These are phyloP conservation scores for Acromyrmex echinatior DNA, from an alignment of 1,140 invertebrate genomes.

Conservation along the genomic window DNA sequence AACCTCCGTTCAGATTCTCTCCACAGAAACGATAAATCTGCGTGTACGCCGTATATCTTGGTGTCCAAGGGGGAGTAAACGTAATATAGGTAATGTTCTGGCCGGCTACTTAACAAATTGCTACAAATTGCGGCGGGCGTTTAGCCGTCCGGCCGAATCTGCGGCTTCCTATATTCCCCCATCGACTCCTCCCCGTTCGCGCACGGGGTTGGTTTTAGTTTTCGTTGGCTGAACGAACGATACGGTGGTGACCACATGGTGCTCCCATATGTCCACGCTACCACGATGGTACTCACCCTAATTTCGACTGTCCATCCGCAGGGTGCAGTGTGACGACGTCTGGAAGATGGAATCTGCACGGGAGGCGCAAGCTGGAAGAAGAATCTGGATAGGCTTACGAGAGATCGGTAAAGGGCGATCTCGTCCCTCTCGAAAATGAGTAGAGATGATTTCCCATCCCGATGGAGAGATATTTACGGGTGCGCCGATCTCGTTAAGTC, in stretches of 20 bases:
- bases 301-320: slow-evolving; percentile 74
- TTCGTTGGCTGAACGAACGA: slow-evolving; percentile 61
- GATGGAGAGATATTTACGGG: slow-evolving; percentile 34
- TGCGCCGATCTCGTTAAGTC: slow-evolving; percentile 62
- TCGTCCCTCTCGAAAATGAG: not conserved
- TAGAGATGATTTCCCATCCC: slow-evolving; percentile 17
- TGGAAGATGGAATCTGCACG: slow-evolving; percentile 60
- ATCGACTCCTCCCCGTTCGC: slow-evolving; percentile 16
- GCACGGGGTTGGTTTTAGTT: slow-evolving; percentile 43
- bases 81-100: slow-evolving; percentile 87
- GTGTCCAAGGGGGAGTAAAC: slow-evolving; percentile 74
- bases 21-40: slow-evolving; percentile 82
- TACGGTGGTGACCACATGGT: slow-evolving; percentile 80
- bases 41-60: slow-evolving; percentile 81
- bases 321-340: slow-evolving; percentile 26
- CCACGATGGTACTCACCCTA: slow-evolving; percentile 71
- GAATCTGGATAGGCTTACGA: slow-evolving; percentile 48
- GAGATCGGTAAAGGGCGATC: slow-evolving; percentile 10
- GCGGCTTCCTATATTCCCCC: slow-evolving; percentile 55
- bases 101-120: slow-evolving; percentile 87
- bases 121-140: slow-evolving; percentile 86
- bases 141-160: slow-evolving; percentile 79
- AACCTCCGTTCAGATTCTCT: slow-evolving; percentile 25
- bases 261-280: slow-evolving; percentile 81
- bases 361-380: slow-evolving; percentile 30